Evolutionary conservation across 1,140 invertebrate species (phyloP), one percentile per base, ranked within the genome.

Genomic region (Macrosteles quadrilineatus): DNA sequence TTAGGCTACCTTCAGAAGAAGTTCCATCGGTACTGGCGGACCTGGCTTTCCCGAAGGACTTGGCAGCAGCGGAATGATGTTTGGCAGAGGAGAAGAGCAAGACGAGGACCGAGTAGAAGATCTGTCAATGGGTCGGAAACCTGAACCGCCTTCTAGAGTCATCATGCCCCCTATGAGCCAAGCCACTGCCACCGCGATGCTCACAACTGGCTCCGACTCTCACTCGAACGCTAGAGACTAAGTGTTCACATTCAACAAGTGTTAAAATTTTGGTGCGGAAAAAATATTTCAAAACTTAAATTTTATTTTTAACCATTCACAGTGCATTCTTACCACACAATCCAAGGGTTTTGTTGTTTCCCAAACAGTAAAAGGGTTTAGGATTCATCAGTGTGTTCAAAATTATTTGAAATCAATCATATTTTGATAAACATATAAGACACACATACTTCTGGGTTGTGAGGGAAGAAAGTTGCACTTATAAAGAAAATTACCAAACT

Each of bases 1-100:
- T n/a, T n/a, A n/a, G n/a, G n/a, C n/a, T n/a, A n/a, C 89, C 0
- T 90, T 91, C 75, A 89, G 88, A 75, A 83, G 90, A 27, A 83
- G 86, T 1, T 87, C 87, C 72, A 76, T 77, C 21, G 74, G 73
- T 27, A 82, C 82, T 27, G 83, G 84, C 0, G 83, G 82, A 25
- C 77, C 83, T 82, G 73, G 36, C 9, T 79, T 57, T 76, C 78
- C 31, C 67, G 81, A 76, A 63, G 77, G 78, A 1, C 76, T 73
- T 19, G 72, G 72, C 19, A 75, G 75, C n/a, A 74, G 71, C 30
- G 73, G 57, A 25, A 67, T 66, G 53, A 31, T 69, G 12, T 69
- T 77, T 17, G 75, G 75, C 14, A 75, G 77, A 2, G 73, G 72
- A 67, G 69, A 57, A 47, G 4, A 71, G 73, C 62, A 3, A 67